Conservation (phyloP, 23 tunicate species). For the Pegea sp. region DNA sequence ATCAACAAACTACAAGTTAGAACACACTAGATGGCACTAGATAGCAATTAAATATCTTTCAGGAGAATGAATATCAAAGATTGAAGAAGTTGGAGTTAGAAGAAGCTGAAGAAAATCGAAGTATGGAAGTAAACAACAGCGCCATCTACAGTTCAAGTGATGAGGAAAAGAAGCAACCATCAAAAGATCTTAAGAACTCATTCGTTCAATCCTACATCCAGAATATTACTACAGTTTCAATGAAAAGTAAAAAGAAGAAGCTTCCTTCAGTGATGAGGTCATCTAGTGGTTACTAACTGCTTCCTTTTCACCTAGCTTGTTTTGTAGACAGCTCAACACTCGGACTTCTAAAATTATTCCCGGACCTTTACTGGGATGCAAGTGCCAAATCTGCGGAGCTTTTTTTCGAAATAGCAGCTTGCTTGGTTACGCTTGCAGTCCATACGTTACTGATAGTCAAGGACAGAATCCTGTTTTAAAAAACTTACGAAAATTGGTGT, state of each 20-base stretch:
- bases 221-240: too few species aligned
- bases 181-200: background rate
- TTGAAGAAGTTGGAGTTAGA: background rate
- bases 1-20: constrained; percentile 60
- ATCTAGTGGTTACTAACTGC: too few species aligned
- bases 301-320: too few species aligned
- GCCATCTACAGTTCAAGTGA: too few species aligned
- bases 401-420: constrained; percentile 72
- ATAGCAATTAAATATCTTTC: too few species aligned
- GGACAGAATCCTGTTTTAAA: constrained; percentile 70
- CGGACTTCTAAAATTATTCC: constrained; percentile 54
- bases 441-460: constrained; percentile 74
- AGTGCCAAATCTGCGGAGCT: constrained; percentile 72
- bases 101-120: constrained; percentile 24
- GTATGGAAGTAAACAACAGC: constrained; percentile 32
- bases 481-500: constrained; percentile 47
- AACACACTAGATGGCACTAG: too few species aligned
- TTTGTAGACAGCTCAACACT: too few species aligned
- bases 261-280: too few species aligned
- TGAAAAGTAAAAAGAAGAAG: too few species aligned
- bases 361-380: constrained; percentile 89
- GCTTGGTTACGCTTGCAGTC: constrained; percentile 77
- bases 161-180: constrained; percentile 1
- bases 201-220: background rate
- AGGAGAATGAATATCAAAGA: constrained; percentile 62